Conservation (phyloP, 2,797 vertebrate genomes). For the Paratrypauchen microcephalus region DNA sequence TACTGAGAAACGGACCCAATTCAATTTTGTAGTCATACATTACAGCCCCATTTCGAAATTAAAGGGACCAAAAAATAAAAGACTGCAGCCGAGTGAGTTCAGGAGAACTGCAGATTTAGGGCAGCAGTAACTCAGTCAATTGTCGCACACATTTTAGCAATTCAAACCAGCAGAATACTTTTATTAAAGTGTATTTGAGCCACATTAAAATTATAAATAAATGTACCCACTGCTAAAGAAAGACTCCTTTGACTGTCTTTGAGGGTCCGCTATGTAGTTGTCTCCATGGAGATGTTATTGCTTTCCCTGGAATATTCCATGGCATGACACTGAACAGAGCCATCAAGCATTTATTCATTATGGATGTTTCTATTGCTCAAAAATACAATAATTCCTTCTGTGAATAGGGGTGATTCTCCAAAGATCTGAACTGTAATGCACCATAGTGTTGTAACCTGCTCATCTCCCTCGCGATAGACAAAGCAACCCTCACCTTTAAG, state of each 20-base stretch:
- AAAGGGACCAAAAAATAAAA: conserved; percentile 9
- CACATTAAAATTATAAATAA: neutral
- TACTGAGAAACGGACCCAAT: neutral
- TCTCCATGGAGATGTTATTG: too few species aligned
- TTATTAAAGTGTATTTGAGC: neutral
- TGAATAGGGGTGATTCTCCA: too few species aligned
- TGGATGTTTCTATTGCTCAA: too few species aligned
- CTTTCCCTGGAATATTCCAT: too few species aligned
- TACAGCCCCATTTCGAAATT: conserved; percentile 25
- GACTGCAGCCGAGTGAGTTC: neutral
- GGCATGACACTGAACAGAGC: too few species aligned
- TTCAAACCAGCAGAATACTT: neutral
- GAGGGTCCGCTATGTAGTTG: too few species aligned
- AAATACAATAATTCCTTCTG: too few species aligned
- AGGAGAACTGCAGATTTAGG: neutral
- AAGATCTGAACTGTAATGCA: too few species aligned
- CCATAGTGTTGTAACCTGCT: too few species aligned
- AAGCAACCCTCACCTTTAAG: too few species aligned
- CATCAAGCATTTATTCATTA: too few species aligned
- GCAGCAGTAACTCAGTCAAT: neutral
- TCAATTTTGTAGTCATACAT: neutral
- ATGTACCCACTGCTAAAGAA: neutral
- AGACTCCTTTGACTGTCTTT: neutral
- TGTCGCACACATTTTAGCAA: neutral
- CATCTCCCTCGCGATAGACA: too few species aligned